phyloP scores from a whole-genome alignment of 1,140 invertebrate species.

The Teleogryllus occipitalis region DNA sequence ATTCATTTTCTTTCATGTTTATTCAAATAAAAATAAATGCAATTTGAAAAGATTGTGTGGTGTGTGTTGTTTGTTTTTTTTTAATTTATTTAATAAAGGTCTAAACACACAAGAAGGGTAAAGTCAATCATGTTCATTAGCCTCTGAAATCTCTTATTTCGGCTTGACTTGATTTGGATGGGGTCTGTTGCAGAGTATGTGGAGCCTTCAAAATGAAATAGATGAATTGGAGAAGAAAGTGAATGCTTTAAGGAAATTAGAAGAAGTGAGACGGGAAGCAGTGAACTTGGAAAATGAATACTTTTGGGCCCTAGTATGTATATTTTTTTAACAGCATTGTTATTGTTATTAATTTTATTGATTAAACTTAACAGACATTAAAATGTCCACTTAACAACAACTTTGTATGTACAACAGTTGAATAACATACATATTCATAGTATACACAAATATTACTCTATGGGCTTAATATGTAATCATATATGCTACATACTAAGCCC shows the following conservation, averaged over 20 bases:
- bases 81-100: neutral
- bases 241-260: conserved; percentile 44
- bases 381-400: too few relatives aligned
- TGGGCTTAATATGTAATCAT: too few relatives aligned
- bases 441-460: too few relatives aligned
- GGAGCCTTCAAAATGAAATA: conserved; percentile 37
- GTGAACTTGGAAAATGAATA: conserved; percentile 42
- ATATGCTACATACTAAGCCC: too few relatives aligned
- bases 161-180: too few relatives aligned
- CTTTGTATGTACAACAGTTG: too few relatives aligned
- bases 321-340: neutral
- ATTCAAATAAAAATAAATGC: neutral
- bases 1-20: neutral
- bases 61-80: too few relatives aligned
- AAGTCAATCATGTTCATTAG: neutral
- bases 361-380: too few relatives aligned
- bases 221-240: conserved; percentile 43
- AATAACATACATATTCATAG: too few relatives aligned
- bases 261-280: conserved; percentile 37
- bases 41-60: too few relatives aligned
- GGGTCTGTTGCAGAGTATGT: neutral
- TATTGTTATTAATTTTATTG: neutral
- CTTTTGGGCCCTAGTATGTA: conserved; percentile 35
- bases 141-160: neutral
- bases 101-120: neutral